Base-by-base conservation (phyloP, 2,888 invertebrate genomes). In the Lithosia quadra region DNA sequence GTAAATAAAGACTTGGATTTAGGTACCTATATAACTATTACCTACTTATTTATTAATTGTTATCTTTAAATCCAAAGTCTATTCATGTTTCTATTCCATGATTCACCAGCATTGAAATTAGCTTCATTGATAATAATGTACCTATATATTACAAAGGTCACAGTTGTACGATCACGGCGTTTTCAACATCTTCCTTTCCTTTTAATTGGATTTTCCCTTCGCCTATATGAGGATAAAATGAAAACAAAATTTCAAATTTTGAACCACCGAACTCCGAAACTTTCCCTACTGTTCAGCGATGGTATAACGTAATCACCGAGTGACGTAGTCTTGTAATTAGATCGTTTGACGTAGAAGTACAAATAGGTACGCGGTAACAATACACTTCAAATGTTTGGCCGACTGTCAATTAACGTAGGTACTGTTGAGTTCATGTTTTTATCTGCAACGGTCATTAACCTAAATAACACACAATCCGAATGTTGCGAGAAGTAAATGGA, bases 361-460 rank as follows among this genome's bases (percentile, higher is more conserved):
- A 63, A 59, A 68, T 53, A 53, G 34, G 58, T 68, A 53, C 22
- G 36, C 67, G 59, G 63, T 69, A 70, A 76, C 69, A 72, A 80
- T 73, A 67, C 71, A 69, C 62, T 71, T 68, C 69, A 69, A 75
- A 79, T 73, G 71, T 78, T 80, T 77, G 79, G 81, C 75, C 69
- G 71, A 74, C 67, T 72, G 73, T 73, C 76, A 74, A 78, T 78
- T 77, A 69, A 76, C 72, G 74, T 70, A 76, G 71, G 73, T 70
- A 70, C 73, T 70, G 71, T 71, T 67, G 75, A 82, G 81, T 78
- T 80, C 75, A 79, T 72, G 73, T 82, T 78, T 80, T 84, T 84
- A 84, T 83, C 83, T 79, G 69, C 73, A 72, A 66, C 79, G 84
- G 84, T 80, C 84, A 78, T 84, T 84, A 80, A 78, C 84, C 84